These are phyloP conservation scores for Lycaena phlaeas DNA, from an alignment of 2,888 invertebrate species.

Conservation along the genomic window DNA sequence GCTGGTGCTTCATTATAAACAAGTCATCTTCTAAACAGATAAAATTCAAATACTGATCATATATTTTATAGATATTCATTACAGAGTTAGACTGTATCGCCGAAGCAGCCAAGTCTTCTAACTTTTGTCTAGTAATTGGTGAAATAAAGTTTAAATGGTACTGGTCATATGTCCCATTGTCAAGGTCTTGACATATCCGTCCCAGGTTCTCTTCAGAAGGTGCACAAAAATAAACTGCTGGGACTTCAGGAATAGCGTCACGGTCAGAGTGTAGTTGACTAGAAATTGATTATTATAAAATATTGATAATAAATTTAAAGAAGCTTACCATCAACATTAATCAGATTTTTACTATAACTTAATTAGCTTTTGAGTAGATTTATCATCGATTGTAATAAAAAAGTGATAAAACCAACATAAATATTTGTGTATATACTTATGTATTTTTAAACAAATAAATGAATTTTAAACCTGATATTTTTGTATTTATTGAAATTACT, in stretches of 20 bases:
- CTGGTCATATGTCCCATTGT: constrained; percentile 91
- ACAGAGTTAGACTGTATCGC: constrained; percentile 93
- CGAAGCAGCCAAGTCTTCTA: constrained; percentile 95
- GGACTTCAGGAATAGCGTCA: constrained; percentile 97
- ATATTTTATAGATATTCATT: constrained; percentile 94
- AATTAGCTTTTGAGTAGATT: no score
- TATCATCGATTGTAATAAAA: no score
- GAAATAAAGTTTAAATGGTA: constrained; percentile 98
- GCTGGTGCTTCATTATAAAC: constrained; percentile 94
- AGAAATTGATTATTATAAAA: constrained; percentile 28
- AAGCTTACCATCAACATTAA: no score
- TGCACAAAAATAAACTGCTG: constrained; percentile 97
- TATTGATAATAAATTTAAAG: not conserved
- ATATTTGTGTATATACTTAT: no score
- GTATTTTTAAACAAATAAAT: no score
- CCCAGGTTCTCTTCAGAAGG: constrained; percentile 97
- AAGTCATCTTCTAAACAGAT: constrained; percentile 98
- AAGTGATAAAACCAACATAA: no score
- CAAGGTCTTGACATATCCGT: constrained; percentile 91
- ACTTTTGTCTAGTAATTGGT: constrained; percentile 91
- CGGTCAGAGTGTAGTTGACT: constrained; percentile 91
- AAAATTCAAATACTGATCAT: constrained; percentile 98
- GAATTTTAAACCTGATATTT: no score
- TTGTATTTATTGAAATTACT: constrained; percentile 43
- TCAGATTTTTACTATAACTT: no score